Evolutionary conservation across 2,888 invertebrate species (phyloP), one percentile per base, ranked within the genome.

Genomic region (Leistus spinibarbis): DNA sequence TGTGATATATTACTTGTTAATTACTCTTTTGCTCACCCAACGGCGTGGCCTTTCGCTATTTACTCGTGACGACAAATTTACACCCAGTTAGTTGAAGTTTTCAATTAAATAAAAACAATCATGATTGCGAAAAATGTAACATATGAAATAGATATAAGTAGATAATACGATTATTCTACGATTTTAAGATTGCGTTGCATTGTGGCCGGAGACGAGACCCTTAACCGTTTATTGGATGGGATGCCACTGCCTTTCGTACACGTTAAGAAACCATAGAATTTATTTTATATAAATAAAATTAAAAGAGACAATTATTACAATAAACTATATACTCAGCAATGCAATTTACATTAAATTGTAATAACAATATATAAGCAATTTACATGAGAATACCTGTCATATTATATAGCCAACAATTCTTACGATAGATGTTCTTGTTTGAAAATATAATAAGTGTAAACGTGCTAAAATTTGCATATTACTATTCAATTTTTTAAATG

Each of bases 291-390:
- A 10, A n/a, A 40, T 13, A 40, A 40, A 40, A 40, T 40, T 40
- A 40, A 40, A 5, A 40, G 1, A 13, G 7, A 40, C 40, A 40
- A 40, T 40, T 40, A 40, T 40, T 40, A 4, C 40, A 40, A 40
- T 40, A 40, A 40, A 40, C 40, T 40, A 40, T 40, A 40, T 13
- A 40, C 40, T 40, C 40, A 63, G 64, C 64, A 22, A 19, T 17
- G 54, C 54, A 10, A 71, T 71, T 71, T 71, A 63, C 71, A 71
- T 71, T 71, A 64, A 71, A 71, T 53, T 64, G 23, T 54, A 63
- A 23, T 71, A 71, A 71, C 64, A 71, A 71, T 71, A 71, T 71
- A 63, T 71, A 71, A 71, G 64, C 71, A 71, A 71, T 71, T 71
- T 71, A 63, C 71, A 71, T 71, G 62, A 64, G 53, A 71, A 71